Evolutionary conservation across 2,113 vertebrate genomes (phyloP).

Genomic region (Antigone vipio): DNA sequence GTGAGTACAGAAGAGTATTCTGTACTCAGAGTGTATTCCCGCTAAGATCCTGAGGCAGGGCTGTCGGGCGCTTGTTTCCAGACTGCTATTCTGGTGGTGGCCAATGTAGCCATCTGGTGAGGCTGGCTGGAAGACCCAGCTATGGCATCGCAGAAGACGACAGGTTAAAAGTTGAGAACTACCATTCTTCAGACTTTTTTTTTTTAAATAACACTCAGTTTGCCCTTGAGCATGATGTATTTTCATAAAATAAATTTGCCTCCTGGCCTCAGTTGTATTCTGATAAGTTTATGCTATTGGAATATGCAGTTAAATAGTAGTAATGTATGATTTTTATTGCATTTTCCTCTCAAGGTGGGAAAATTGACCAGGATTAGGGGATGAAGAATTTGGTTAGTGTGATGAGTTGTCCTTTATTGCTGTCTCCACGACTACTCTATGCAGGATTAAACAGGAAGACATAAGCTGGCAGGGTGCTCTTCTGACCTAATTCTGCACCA

Average conservation of each 20-base stretch:
- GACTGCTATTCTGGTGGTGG: not conserved
- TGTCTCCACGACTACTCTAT: not conserved
- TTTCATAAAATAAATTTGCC: conserved; percentile 29
- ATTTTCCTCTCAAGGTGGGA: not conserved
- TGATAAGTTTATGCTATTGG: not conserved
- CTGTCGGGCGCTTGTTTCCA: conserved; percentile 2
- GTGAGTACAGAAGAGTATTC: not conserved
- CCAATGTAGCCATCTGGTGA: not conserved
- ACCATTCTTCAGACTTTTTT: not conserved
- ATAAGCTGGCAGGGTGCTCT: not conserved
- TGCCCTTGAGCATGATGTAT: not conserved
- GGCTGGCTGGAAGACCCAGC: not conserved
- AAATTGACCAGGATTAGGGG: not conserved
- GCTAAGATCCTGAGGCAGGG: not conserved
- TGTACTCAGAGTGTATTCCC: not conserved
- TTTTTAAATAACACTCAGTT: not conserved
- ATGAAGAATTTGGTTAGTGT: conserved; percentile 6
- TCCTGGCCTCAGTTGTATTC: not conserved
- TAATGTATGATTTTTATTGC: not conserved
- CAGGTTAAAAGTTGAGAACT: not conserved
- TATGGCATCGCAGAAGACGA: not conserved
- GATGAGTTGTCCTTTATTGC: not conserved
- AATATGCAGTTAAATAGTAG: not conserved
- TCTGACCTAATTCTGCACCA: not conserved
- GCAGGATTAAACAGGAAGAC: not conserved